These are phyloP conservation scores for Zeugodacus cucurbitae DNA, from an alignment of 1,140 invertebrate species.

Conservation along the genomic window DNA sequence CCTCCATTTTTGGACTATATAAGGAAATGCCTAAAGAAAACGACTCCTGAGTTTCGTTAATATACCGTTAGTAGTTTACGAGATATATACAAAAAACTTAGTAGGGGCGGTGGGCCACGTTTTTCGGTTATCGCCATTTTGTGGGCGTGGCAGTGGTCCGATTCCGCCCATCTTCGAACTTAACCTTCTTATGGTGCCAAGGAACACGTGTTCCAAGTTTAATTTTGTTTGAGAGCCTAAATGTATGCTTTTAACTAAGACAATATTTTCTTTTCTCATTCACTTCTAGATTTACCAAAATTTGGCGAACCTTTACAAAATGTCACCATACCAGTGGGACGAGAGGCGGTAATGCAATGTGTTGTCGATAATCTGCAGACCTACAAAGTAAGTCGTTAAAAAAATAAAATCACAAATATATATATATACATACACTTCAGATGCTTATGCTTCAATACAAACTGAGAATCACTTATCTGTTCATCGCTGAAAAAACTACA, in stretches of 20 bases:
- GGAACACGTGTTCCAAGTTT: too few species aligned
- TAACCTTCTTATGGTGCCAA: too few species aligned
- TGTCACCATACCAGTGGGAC: constrained; percentile 78
- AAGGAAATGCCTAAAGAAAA: too few species aligned
- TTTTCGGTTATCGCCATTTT: too few species aligned
- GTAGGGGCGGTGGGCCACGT: too few species aligned
- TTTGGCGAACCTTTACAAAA: constrained; percentile 80
- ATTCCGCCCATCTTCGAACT: too few species aligned
- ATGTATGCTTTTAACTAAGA: background rate
- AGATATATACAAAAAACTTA: too few species aligned
- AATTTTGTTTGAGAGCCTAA: too few species aligned
- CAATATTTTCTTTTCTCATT: background rate
- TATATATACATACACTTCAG: background rate
- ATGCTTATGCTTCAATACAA: background rate
- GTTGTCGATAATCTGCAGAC: constrained; percentile 79
- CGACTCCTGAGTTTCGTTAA: too few species aligned
- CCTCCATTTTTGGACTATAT: too few species aligned
- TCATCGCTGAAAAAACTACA: background rate
- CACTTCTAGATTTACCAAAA: constrained; percentile 75
- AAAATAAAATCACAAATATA: background rate
- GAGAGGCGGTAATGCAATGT: constrained; percentile 79
- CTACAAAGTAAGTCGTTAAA: constrained; percentile 72
- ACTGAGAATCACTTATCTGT: background rate
- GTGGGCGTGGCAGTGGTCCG: too few species aligned
- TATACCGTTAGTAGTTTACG: too few species aligned